A percentile compares a stretch with the other conserved stretches of the same genome.
phyloP scores from a whole-genome alignment of 2,888 invertebrate genomes.

The Cotesia congregata region DNA sequence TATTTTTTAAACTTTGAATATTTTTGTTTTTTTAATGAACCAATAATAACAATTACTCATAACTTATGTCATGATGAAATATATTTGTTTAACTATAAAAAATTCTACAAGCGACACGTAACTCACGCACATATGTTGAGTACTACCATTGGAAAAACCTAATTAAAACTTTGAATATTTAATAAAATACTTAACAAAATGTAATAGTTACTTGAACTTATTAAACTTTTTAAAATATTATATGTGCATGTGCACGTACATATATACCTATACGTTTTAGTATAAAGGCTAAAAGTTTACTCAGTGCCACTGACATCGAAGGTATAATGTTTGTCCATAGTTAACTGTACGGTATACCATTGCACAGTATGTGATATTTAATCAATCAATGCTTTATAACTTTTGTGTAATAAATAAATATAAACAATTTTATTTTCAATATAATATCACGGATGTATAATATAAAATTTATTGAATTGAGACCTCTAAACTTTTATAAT shows the following conservation, averaged over 20 bases:
- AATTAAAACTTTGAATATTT: not conserved
- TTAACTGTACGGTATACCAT: not conserved
- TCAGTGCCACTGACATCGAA: constrained; percentile 30
- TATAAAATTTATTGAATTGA: not conserved
- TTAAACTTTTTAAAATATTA: not conserved
- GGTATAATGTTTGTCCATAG: constrained; percentile 1
- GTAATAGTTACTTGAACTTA: not conserved
- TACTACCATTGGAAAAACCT: not conserved
- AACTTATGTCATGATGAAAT: not conserved
- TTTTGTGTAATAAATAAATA: not conserved
- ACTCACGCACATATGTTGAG: not conserved
- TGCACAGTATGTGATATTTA: not conserved
- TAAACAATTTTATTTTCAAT: not conserved
- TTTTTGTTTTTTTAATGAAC: not conserved
- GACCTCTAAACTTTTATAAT: not conserved
- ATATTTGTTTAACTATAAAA: not conserved
- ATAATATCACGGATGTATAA: not conserved
- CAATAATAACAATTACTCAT: not conserved
- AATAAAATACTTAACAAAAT: not conserved
- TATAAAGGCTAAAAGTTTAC: constrained; percentile 26
- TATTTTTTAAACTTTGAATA: not conserved
- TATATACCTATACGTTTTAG: not conserved
- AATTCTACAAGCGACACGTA: not conserved
- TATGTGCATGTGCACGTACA: not conserved
- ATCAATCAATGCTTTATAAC: not conserved